phyloP scores from a whole-genome alignment of 2,113 vertebrate genomes.

The Hylia prasina region DNA sequence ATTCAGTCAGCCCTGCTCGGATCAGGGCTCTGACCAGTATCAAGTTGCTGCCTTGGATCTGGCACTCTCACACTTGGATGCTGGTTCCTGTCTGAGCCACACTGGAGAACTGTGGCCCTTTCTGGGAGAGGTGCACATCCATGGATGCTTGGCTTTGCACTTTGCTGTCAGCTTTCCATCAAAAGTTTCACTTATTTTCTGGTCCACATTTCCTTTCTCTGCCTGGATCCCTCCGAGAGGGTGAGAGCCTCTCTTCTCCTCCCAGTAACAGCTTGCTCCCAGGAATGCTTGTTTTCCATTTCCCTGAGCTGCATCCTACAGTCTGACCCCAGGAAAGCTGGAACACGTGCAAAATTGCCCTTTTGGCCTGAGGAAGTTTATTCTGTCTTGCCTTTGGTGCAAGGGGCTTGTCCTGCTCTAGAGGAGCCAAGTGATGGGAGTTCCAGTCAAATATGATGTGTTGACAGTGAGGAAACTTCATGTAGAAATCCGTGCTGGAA shows the following conservation, averaged over 20 bases:
- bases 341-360: neutral
- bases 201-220: neutral
- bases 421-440: neutral
- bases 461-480: neutral
- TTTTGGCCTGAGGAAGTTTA: neutral
- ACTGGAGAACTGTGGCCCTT: neutral
- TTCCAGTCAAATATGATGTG: neutral
- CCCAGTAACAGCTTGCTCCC: conserved; percentile 1
- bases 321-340: neutral
- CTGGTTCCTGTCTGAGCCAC: neutral
- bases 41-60: neutral
- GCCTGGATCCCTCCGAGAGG: neutral
- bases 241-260: neutral
- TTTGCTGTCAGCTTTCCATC: conserved; percentile 1
- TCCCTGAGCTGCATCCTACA: neutral
- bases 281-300: neutral
- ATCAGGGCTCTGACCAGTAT: neutral
- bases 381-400: neutral
- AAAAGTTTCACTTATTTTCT: neutral
- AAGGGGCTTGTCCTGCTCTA: neutral
- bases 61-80: neutral
- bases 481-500: neutral
- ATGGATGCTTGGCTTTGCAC: neutral
- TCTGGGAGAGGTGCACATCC: neutral
- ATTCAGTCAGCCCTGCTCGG: neutral